Evolutionary conservation across 2,797 vertebrate genomes (phyloP).

Genomic region (Champsocephalus esox): DNA sequence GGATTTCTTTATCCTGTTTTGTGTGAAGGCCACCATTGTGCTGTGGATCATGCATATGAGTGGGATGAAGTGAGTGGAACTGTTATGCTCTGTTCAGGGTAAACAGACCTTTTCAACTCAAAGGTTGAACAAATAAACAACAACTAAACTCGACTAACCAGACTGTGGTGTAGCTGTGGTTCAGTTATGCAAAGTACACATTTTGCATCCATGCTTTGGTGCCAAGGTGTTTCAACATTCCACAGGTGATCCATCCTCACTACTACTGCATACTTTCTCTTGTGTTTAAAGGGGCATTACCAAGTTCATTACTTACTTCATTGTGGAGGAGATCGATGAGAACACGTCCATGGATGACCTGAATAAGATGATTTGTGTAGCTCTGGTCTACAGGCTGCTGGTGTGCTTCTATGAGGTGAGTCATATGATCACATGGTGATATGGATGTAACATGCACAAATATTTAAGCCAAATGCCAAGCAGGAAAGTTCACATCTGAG

Average conservation of each 20-base stretch:
- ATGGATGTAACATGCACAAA: too few relatives aligned
- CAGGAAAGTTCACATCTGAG: not conserved
- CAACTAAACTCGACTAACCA: not conserved
- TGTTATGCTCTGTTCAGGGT: not conserved
- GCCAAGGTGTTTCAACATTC: not conserved
- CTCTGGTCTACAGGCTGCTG: constrained; percentile 93
- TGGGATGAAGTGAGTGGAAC: constrained; percentile 92
- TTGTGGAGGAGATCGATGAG: constrained; percentile 97
- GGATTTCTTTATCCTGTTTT: constrained; percentile 97
- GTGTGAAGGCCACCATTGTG: constrained; percentile 94
- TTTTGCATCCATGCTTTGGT: constrained; percentile 1
- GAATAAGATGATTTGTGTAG: constrained; percentile 97
- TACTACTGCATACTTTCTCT: constrained; percentile 8
- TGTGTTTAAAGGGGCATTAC: constrained; percentile 91
- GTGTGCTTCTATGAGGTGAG: constrained; percentile 97
- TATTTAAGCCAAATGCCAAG: not conserved
- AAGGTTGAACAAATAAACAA: not conserved
- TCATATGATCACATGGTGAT: not conserved
- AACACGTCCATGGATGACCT: constrained; percentile 96
- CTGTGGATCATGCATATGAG: constrained; percentile 95
- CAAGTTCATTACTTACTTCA: constrained; percentile 95
- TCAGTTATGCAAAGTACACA: not conserved
- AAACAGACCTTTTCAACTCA: not conserved
- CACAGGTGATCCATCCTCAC: not conserved
- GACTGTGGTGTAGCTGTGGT: not conserved